These are phyloP conservation scores for Rhamnusium bicolor DNA, from an alignment of 2,888 invertebrate species.

Conservation along the genomic window DNA sequence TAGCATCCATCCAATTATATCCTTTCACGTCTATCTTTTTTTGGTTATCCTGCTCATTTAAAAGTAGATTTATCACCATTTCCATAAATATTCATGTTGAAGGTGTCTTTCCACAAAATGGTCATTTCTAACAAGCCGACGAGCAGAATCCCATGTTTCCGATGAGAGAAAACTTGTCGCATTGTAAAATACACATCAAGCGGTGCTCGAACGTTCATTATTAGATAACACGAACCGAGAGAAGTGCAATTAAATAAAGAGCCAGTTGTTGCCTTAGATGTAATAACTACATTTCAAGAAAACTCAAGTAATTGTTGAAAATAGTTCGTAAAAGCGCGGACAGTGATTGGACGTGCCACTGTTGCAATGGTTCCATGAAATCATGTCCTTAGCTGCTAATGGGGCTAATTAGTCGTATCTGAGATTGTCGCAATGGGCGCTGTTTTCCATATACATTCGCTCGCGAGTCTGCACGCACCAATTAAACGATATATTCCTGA, in stretches of 20 bases:
- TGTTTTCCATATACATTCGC: slow-evolving; percentile 60
- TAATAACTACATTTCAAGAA: slow-evolving; percentile 61
- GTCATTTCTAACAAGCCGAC: slow-evolving; percentile 10
- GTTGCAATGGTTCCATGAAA: slow-evolving; percentile 64
- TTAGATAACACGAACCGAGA: slow-evolving; percentile 50
- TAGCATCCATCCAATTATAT: background rate
- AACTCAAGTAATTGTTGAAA: slow-evolving; percentile 57
- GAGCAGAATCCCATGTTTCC: slow-evolving; percentile 1
- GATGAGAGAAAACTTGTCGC: slow-evolving; percentile 17
- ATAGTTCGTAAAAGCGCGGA: slow-evolving; percentile 53
- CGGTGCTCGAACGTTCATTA: background rate
- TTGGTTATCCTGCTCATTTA: background rate
- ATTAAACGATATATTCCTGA: slow-evolving; percentile 63
- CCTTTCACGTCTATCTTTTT: background rate
- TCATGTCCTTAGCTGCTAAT: slow-evolving; percentile 65
- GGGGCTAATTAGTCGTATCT: slow-evolving; percentile 66
- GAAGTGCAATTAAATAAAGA: slow-evolving; percentile 53
- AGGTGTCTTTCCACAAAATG: slow-evolving; percentile 24
- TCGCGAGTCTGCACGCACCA: slow-evolving; percentile 61
- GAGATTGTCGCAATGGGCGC: slow-evolving; percentile 67
- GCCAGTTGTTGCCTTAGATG: slow-evolving; percentile 55
- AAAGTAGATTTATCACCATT: background rate
- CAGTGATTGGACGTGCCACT: slow-evolving; percentile 62
- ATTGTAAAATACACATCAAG: background rate
- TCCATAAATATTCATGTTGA: background rate